phyloP scores from a whole-genome alignment of 2,113 vertebrate species.

The Brachyhypopomus occidentalis region DNA sequence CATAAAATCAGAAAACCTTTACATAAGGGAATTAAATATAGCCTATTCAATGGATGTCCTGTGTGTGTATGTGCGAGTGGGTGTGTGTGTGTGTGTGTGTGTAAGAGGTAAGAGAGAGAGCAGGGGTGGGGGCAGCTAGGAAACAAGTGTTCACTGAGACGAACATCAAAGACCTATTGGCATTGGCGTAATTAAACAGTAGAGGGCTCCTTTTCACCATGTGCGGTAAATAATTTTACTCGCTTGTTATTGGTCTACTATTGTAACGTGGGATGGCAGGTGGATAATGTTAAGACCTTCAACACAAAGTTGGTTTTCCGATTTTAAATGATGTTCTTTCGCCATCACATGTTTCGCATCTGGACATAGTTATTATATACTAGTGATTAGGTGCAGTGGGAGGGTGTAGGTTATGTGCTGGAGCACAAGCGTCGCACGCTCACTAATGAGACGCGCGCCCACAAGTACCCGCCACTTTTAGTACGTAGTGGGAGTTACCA shows the following conservation, averaged over 20 bases:
- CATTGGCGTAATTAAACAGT: conserved; percentile 14
- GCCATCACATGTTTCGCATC: neutral
- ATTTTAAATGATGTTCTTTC: neutral
- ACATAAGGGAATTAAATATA: neutral
- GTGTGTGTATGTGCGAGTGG: neutral
- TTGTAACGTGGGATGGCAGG: neutral
- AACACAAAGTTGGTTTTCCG: neutral
- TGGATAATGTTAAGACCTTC: neutral
- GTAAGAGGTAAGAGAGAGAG: neutral
- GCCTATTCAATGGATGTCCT: neutral
- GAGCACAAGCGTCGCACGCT: conserved; percentile 11
- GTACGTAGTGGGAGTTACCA: conserved; percentile 27
- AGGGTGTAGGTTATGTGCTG: conserved; percentile 5
- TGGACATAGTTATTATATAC: too few relatives aligned
- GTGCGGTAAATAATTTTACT: conserved; percentile 3
- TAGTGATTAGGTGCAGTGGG: neutral
- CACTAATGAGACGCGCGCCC: conserved; percentile 18
- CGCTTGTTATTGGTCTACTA: neutral
- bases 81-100: conserved; percentile 3
- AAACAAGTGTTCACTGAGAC: too few relatives aligned
- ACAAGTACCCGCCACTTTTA: conserved; percentile 33
- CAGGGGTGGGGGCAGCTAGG: neutral
- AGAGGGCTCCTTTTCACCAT: neutral
- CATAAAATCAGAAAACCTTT: neutral
- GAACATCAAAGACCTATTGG: too few relatives aligned